Conservation (phyloP, 2,888 invertebrate genomes). For the Eumerus sabulonum region DNA sequence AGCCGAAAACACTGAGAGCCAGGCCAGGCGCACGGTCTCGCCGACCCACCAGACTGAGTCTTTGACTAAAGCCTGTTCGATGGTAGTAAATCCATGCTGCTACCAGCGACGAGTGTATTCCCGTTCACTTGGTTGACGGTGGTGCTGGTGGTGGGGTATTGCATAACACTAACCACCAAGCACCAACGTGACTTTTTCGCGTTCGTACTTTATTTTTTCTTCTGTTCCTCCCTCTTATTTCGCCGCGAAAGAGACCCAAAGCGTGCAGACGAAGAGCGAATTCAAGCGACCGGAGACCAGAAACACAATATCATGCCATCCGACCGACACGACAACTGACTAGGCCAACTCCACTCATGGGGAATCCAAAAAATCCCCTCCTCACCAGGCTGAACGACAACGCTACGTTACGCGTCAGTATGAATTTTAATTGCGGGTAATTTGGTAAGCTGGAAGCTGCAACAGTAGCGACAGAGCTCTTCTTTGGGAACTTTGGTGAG, state of each 20-base stretch:
- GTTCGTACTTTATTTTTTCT: too few species aligned
- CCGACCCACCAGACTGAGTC: too few species aligned
- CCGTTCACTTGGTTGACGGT: too few species aligned
- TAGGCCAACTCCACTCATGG: slow-evolving; percentile 31
- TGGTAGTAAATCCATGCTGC: background rate
- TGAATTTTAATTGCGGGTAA: slow-evolving; percentile 40
- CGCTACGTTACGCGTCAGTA: slow-evolving; percentile 45
- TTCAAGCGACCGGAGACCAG: slow-evolving; percentile 27
- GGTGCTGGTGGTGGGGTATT: slow-evolving; percentile 49
- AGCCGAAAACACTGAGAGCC: slow-evolving; percentile 26
- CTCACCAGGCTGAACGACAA: background rate
- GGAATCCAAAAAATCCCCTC: slow-evolving; percentile 31
- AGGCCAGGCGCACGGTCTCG: too few species aligned
- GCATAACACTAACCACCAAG: slow-evolving; percentile 55
- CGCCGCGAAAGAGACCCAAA: too few species aligned
- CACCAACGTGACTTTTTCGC: slow-evolving; percentile 33
- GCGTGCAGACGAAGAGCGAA: slow-evolving; percentile 46
- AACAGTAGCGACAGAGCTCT: slow-evolving; percentile 21
- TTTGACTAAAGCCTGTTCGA: background rate
- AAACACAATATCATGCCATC: too few species aligned
- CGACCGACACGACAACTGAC: too few species aligned
- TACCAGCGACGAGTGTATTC: too few species aligned
- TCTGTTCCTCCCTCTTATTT: background rate
- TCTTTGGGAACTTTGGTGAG: slow-evolving; percentile 19
- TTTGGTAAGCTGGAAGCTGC: slow-evolving; percentile 18